Conservation (phyloP, 2,888 invertebrate genomes). For the Cylindroiulus punctatus region DNA sequence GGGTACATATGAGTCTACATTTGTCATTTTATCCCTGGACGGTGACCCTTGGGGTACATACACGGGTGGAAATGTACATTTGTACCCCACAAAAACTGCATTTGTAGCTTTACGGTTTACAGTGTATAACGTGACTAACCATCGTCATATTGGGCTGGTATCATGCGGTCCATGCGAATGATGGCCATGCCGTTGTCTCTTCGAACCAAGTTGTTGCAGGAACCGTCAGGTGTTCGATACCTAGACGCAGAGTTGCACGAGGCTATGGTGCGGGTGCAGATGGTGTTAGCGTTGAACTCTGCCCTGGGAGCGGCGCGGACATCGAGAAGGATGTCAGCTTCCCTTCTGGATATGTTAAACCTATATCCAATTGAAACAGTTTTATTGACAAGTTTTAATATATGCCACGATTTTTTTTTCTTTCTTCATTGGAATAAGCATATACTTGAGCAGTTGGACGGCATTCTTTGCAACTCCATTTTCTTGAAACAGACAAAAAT, state of each 20-base stretch:
- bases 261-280: neutral
- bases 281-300: slow-evolving; percentile 43
- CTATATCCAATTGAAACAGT: neutral
- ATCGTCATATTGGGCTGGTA: slow-evolving; percentile 84
- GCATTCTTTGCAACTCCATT: no score
- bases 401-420: no score
- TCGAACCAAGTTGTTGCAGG: slow-evolving; percentile 83
- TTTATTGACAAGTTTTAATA: neutral
- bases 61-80: no score
- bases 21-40: no score
- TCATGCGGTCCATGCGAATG: slow-evolving; percentile 82
- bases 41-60: no score
- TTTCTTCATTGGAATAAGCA: no score
- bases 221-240: slow-evolving; percentile 87
- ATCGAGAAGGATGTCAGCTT: slow-evolving; percentile 3
- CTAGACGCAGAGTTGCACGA: neutral
- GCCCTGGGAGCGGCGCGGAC: slow-evolving; percentile 3
- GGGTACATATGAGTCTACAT: no score
- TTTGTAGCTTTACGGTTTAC: neutral
- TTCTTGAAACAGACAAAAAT: no score
- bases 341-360: neutral
- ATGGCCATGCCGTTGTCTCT: slow-evolving; percentile 84
- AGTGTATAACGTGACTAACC: slow-evolving; percentile 66
- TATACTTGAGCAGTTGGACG: no score
- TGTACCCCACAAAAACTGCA: no score